phyloP scores from a whole-genome alignment of 2,797 vertebrate species.

The Cheirogaleus major region DNA sequence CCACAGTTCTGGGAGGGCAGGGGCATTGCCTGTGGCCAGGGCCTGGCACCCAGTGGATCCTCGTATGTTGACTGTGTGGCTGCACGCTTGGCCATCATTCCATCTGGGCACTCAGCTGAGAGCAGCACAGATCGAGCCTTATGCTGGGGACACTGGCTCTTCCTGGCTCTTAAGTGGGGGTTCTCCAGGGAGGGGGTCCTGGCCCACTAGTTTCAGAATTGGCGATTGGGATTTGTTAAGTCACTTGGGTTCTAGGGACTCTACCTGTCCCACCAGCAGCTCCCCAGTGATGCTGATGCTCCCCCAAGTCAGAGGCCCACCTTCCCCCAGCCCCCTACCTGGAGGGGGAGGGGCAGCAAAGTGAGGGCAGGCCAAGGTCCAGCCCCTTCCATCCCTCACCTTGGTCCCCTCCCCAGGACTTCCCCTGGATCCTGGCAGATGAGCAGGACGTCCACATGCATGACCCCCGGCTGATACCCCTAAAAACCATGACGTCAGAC shows the following conservation, averaged over 20 bases:
- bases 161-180: not conserved
- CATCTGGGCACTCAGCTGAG: too few species aligned
- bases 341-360: not conserved
- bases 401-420: conserved; percentile 88
- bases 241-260: not conserved
- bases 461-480: conserved; percentile 94
- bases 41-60: not conserved
- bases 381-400: too few species aligned
- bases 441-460: conserved; percentile 98
- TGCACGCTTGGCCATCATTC: not conserved
- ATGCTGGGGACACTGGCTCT: not conserved
- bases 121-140: not conserved
- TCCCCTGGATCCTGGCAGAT: conserved; percentile 98
- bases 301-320: not conserved
- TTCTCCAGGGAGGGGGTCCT: not conserved
- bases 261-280: rapidly evolving
- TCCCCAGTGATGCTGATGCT: not conserved
- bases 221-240: not conserved
- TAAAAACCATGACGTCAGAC: conserved; percentile 98
- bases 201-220: not conserved
- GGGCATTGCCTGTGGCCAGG: not conserved
- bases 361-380: not conserved
- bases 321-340: not conserved
- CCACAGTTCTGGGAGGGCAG: rapidly evolving
- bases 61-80: not conserved